Conservation (phyloP, 1,140 invertebrate species). For the Apis laboriosa region DNA sequence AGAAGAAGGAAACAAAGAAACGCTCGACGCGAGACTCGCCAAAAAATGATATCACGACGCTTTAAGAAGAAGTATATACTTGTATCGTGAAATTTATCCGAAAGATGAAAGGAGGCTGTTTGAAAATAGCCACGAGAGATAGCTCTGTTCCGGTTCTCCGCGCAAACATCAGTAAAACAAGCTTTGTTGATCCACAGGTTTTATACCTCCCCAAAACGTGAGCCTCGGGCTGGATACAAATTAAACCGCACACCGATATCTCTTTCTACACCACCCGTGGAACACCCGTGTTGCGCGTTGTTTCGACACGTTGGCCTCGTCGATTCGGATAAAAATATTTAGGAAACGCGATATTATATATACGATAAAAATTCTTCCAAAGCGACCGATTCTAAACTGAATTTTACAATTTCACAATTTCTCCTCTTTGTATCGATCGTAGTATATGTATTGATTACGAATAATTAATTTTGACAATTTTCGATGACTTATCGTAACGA, state of each 20-base stretch:
- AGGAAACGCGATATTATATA: not conserved
- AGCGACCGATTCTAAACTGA: too few relatives aligned
- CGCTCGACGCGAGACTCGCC: not conserved
- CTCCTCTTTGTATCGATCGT: too few relatives aligned
- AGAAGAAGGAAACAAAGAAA: not conserved
- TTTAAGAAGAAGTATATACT: not conserved
- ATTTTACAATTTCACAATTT: too few relatives aligned
- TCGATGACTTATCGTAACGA: too few relatives aligned
- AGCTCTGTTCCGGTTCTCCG: not conserved
- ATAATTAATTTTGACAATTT: too few relatives aligned
- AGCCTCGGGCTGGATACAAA: constrained; percentile 47
- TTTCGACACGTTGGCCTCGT: not conserved
- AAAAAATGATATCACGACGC: not conserved
- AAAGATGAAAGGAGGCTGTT: constrained; percentile 33
- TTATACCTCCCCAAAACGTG: constrained; percentile 20
- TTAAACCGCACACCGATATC: constrained; percentile 53
- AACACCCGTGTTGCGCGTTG: not conserved
- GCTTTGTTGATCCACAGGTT: constrained; percentile 55
- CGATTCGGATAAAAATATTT: not conserved
- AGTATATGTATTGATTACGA: too few relatives aligned
- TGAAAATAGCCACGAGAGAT: constrained; percentile 36
- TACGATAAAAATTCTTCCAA: not conserved
- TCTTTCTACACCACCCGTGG: constrained; percentile 34
- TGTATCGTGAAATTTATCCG: constrained; percentile 20
- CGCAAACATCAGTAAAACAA: constrained; percentile 29